These are phyloP conservation scores for Hyphantria cunea DNA, from an alignment of 1,140 invertebrate species.

Conservation along the genomic window DNA sequence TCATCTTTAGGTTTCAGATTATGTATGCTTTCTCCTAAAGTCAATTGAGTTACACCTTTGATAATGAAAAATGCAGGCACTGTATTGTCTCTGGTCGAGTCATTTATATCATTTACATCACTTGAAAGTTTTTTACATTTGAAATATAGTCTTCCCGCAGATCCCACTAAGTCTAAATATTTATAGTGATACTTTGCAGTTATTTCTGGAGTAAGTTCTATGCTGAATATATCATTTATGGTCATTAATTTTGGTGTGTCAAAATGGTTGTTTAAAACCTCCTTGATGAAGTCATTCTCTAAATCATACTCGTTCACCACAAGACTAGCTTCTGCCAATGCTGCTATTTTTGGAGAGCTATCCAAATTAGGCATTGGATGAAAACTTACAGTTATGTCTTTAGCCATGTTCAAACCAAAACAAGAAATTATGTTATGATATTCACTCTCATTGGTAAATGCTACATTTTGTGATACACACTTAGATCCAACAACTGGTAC, in stretches of 20 bases:
- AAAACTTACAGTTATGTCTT: constrained; percentile 53
- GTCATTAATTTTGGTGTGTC: constrained; percentile 70
- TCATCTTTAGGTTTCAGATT: constrained; percentile 64
- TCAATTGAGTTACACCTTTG: constrained; percentile 72
- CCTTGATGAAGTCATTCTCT: constrained; percentile 72
- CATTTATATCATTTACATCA: constrained; percentile 29
- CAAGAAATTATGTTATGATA: constrained; percentile 55
- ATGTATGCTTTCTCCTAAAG: constrained; percentile 70
- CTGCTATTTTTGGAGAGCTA: constrained; percentile 66
- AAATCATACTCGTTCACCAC: constrained; percentile 69
- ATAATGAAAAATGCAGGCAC: constrained; percentile 68
- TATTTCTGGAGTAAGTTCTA: constrained; percentile 63
- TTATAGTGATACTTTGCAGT: constrained; percentile 71
- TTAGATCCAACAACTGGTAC: constrained; percentile 67
- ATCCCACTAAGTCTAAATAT: constrained; percentile 70
- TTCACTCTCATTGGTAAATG: constrained; percentile 63
- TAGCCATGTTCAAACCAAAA: constrained; percentile 47
- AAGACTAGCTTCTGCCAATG: constrained; percentile 60
- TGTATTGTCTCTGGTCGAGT: constrained; percentile 37
- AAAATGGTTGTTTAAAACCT: constrained; percentile 74
- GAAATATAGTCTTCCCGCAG: constrained; percentile 62
- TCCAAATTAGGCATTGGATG: constrained; percentile 63
- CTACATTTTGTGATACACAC: constrained; percentile 46
- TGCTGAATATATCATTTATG: constrained; percentile 69
- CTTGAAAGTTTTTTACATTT: constrained; percentile 66